Conservation (phyloP, 2,797 vertebrate genomes). For the Thaleichthys pacificus region DNA sequence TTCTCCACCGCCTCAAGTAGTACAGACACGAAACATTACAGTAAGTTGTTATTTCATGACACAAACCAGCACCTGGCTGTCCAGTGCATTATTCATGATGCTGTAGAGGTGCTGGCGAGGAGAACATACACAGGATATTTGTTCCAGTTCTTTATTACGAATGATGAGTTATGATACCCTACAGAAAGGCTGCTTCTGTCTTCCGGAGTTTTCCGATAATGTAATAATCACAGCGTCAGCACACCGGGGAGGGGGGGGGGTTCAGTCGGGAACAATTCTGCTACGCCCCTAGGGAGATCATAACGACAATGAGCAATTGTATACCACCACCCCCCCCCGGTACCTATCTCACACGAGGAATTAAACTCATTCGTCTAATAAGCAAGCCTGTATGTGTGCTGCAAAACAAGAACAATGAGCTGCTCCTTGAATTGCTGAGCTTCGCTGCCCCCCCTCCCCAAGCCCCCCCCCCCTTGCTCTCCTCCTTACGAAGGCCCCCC, state of each 20-base stretch:
- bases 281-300: slow-evolving; percentile 46
- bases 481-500: not conserved
- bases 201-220: slow-evolving; percentile 5
- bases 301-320: slow-evolving; percentile 45
- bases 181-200: slow-evolving; percentile 7
- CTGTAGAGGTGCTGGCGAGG: not conserved
- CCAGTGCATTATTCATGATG: slow-evolving; percentile 5
- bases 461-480: not conserved
- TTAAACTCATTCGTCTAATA: slow-evolving; percentile 60
- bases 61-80: not conserved
- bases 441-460: slow-evolving; percentile 46
- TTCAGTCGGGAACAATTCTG: slow-evolving; percentile 38
- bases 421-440: slow-evolving; percentile 64
- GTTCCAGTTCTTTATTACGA: slow-evolving; percentile 1
- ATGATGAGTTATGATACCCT: slow-evolving; percentile 1
- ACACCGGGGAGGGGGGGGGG: not conserved
- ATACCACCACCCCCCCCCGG: slow-evolving; percentile 19
- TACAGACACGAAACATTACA: not conserved
- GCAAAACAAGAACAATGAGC: slow-evolving; percentile 65
- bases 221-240: slow-evolving; percentile 13
- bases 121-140: not conserved
- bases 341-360: slow-evolving; percentile 27
- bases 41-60: not conserved
- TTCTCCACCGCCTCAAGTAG: not conserved
- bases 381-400: slow-evolving; percentile 48